These are phyloP conservation scores for Crioceris asparagi DNA, from an alignment of 2,888 invertebrate genomes.

Conservation along the genomic window DNA sequence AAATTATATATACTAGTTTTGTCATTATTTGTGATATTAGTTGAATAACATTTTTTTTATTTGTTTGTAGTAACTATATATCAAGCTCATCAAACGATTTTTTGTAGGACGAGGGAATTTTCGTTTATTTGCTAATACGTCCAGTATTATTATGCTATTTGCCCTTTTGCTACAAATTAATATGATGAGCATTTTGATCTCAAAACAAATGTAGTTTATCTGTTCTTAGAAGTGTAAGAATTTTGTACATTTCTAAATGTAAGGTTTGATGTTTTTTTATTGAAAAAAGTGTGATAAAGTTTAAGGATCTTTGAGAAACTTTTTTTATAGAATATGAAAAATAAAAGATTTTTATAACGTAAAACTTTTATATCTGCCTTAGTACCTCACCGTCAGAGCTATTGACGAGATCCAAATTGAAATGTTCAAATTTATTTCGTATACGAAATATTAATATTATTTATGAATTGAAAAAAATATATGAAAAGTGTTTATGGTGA, in stretches of 20 bases:
- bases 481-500: too few species aligned
- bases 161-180: slow-evolving; percentile 10
- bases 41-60: slow-evolving; percentile 18
- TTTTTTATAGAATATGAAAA: too few species aligned
- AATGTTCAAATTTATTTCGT: too few species aligned
- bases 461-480: too few species aligned
- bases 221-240: slow-evolving; percentile 11
- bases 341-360: too few species aligned
- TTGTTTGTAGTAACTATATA: neutral
- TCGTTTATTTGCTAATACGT: slow-evolving; percentile 3
- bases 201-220: slow-evolving; percentile 12
- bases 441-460: too few species aligned
- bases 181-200: slow-evolving; percentile 14
- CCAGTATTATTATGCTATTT: slow-evolving; percentile 11
- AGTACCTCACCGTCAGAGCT: too few species aligned
- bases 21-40: slow-evolving; percentile 25
- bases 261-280: slow-evolving; percentile 11
- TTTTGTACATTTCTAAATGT: slow-evolving; percentile 15
- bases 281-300: too few species aligned
- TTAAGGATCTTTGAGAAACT: too few species aligned
- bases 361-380: too few species aligned
- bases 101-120: neutral
- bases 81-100: too few species aligned
- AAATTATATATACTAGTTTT: slow-evolving; percentile 11
- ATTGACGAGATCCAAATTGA: too few species aligned